phyloP scores from a whole-genome alignment of 2,888 invertebrate species.

The Monoplex corrugatus region DNA sequence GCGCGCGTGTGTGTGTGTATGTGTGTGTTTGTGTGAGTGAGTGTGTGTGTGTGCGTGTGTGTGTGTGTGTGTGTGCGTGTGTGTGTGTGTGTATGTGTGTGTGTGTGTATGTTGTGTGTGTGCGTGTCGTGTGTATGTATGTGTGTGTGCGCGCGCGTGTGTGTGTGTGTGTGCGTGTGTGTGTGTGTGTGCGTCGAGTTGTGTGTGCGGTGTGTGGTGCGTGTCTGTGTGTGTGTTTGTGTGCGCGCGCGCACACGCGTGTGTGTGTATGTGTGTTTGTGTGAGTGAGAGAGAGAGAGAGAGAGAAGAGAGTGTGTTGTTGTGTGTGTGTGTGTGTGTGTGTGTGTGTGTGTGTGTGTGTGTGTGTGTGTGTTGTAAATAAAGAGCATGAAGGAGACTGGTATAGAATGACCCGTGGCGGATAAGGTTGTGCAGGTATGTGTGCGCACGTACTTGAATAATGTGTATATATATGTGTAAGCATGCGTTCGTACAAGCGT shows the following conservation, averaged over 20 bases:
- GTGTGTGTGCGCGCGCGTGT: neutral
- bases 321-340: neutral
- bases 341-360: conserved; percentile 11
- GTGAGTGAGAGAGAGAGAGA: too few relatives aligned
- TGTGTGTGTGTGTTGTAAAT: neutral
- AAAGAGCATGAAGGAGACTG: too few relatives aligned
- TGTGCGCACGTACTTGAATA: too few relatives aligned
- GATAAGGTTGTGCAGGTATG: neutral
- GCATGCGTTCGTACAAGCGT: neutral
- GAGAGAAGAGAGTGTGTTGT: too few relatives aligned
- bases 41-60: too few relatives aligned
- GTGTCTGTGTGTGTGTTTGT: neutral
- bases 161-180: neutral
- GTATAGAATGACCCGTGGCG: neutral
- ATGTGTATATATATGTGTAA: neutral
- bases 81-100: too few relatives aligned
- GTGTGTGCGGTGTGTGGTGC: neutral
- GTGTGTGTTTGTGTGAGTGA: too few relatives aligned
- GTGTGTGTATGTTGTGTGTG: too few relatives aligned
- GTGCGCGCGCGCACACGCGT: neutral
- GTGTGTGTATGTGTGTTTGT: neutral
- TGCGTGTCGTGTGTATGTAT: neutral
- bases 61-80: too few relatives aligned
- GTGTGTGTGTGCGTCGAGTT: neutral
- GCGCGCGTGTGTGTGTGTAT: neutral